A percentile compares a stretch with the other conserved stretches of the same genome.
These are phyloP conservation scores for Lepisosteus osseus DNA, from an alignment of 2,113 vertebrate genomes.

Conservation along the genomic window DNA sequence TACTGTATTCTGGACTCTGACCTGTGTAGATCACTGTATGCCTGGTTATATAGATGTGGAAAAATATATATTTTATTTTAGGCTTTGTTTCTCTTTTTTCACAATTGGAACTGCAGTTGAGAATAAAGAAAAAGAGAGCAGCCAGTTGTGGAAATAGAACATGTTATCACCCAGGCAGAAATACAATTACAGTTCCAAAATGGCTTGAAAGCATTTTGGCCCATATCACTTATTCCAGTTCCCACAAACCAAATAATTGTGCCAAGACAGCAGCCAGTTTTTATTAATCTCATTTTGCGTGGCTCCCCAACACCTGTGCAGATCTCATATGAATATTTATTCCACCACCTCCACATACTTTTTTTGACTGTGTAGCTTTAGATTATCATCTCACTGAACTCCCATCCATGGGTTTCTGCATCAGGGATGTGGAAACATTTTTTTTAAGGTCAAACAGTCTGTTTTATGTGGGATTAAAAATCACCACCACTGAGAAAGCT, in stretches of 20 bases:
- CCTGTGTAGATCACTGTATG: too few species aligned
- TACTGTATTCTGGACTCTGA: too few species aligned
- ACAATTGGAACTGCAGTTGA: too few species aligned
- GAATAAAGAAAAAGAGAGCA: conserved; percentile 9
- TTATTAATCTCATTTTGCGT: conserved; percentile 60
- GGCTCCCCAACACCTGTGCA: conserved; percentile 57
- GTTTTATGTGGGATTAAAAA: conserved; percentile 58
- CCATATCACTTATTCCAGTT: conserved; percentile 61
- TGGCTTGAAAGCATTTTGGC: conserved; percentile 45
- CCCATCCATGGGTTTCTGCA: conserved; percentile 14
- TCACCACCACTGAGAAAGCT: conserved; percentile 50
- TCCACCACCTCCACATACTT: conserved; percentile 37
- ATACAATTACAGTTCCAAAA: neutral
- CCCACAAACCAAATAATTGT: conserved; percentile 64
- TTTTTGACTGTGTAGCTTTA: conserved; percentile 29
- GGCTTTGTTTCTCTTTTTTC: too few species aligned
- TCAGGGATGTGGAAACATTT: conserved; percentile 45
- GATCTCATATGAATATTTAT: conserved; percentile 61
- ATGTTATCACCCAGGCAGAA: conserved; percentile 15
- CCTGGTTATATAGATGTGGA: too few species aligned
- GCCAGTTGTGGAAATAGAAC: conserved; percentile 22
- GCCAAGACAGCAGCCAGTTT: conserved; percentile 47
- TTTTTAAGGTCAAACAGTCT: conserved; percentile 46
- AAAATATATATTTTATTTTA: too few species aligned
- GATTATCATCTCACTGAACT: conserved; percentile 25